Conservation (phyloP, 2,113 vertebrate species). For the Arvicanthis niloticus region DNA sequence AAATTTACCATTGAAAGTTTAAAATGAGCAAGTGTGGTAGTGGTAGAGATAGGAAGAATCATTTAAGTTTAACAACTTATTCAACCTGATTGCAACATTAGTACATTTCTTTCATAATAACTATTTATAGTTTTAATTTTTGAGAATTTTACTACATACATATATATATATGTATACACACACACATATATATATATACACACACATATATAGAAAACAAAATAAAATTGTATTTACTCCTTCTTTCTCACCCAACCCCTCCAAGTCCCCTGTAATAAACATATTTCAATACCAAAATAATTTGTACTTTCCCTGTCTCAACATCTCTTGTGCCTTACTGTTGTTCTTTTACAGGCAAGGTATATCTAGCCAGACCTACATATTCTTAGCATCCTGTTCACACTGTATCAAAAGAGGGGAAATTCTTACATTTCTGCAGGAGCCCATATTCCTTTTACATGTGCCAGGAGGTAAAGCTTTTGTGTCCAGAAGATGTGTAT, state of each 20-base stretch:
- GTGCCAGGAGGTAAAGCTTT: conserved; percentile 25
- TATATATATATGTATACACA: too few species aligned
- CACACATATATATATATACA: not conserved
- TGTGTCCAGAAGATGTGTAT: not conserved
- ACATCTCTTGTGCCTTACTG: not conserved
- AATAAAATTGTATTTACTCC: not conserved
- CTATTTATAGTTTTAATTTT: not conserved
- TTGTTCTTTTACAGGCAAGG: conserved; percentile 19
- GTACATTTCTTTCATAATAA: not conserved
- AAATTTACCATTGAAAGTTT: not conserved
- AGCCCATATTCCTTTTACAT: conserved; percentile 12
- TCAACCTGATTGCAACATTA: not conserved
- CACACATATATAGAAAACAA: not conserved
- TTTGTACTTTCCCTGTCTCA: not conserved
- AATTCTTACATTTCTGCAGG: not conserved
- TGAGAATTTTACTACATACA: not conserved
- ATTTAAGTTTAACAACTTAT: not conserved
- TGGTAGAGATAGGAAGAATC: not conserved
- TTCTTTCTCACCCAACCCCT: not conserved
- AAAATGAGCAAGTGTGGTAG: not conserved
- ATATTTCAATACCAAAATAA: conserved; percentile 33
- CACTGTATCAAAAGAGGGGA: conserved; percentile 31
- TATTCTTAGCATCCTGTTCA: conserved; percentile 39
- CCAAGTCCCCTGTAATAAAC: not conserved
- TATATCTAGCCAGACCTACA: not conserved